Evolutionary conservation across 2,888 invertebrate species (phyloP), one percentile per base, ranked within the genome.

Genomic region (Crocallis elinguaria): DNA sequence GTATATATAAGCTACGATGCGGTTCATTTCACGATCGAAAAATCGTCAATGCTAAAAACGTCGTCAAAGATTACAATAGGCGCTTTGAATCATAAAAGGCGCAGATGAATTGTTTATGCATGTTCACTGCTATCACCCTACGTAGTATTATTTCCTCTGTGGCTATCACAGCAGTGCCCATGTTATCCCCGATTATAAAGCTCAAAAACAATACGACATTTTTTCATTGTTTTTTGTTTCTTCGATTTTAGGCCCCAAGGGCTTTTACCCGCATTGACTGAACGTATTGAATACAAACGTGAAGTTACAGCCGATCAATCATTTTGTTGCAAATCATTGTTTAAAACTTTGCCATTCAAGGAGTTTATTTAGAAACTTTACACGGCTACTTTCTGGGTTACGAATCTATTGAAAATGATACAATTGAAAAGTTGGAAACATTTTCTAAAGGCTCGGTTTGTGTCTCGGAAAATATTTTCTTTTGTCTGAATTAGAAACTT

Each of bases 271-370:
- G 7, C 21, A 35, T 35, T 14, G 17, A 46, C 38, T 45, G 14
- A 54, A 51, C 51, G 36, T 54, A 51, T 43, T 46, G 44, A 57
- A 13, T 12, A 6, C 32, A 41, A 37, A 9, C 36, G 36, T 23
- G 45, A 51, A 54, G 54, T 55, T 51, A 65, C 50, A 61, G 51
- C 55, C 64, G 35, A 78, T 79, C 77, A 64, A 77, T 79, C 79
- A 72, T 58, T 69, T 66, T 72, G 46, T 69, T 71, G 77, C 72
- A 57, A 71, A 62, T 78, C 79, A 79, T 76, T 73, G 69, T 74
- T 73, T 66, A 60, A 75, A 78, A 79, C 67, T 77, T 71, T 30
- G 37, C 41, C 41, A 48, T 61, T 67, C 49, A 46, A 23, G 43
- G 51, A 35, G 33, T 60, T 61, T 66, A 64, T 66, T 62, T 36